Conservation (phyloP, 2,797 vertebrate genomes). For the Todus mexicanus region DNA sequence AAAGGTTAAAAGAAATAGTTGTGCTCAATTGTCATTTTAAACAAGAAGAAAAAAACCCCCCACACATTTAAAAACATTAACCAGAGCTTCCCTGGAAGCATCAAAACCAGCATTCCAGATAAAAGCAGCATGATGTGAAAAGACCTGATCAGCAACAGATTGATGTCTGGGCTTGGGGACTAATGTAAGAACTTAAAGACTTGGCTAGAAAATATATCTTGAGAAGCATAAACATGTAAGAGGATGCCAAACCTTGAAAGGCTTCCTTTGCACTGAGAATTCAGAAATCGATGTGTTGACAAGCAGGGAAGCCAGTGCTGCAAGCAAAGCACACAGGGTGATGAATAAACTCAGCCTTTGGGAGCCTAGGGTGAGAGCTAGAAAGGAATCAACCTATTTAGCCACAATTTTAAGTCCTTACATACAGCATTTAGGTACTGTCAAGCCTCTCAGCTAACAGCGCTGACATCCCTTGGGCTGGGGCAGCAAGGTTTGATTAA, state of each 20-base stretch:
- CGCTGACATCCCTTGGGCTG: rapidly evolving
- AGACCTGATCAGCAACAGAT: conserved; percentile 69
- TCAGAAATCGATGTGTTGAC: conserved; percentile 42
- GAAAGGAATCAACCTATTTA: not conserved
- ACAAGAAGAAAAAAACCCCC: conserved; percentile 31
- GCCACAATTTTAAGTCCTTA: not conserved
- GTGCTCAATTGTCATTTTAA: conserved; percentile 30
- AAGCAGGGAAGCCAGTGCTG: conserved; percentile 47
- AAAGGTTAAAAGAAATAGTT: conserved; percentile 42
- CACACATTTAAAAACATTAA: conserved; percentile 45
- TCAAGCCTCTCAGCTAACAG: not conserved
- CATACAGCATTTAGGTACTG: not conserved
- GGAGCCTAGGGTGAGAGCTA: not conserved
- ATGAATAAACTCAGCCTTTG: conserved; percentile 43
- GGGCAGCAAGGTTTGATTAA: not conserved
- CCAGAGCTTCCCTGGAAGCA: conserved; percentile 36
- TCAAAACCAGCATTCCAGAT: conserved; percentile 59
- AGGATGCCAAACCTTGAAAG: conserved; percentile 65
- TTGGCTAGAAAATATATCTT: conserved; percentile 58
- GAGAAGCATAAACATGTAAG: conserved; percentile 55
- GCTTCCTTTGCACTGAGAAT: conserved; percentile 42
- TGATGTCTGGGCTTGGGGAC: conserved; percentile 60
- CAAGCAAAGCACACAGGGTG: conserved; percentile 38
- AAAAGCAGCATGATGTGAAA: conserved; percentile 56
- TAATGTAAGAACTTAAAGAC: conserved; percentile 58